phyloP scores from a whole-genome alignment of 2,888 invertebrate genomes.

The Neuroscelio doddi region DNA sequence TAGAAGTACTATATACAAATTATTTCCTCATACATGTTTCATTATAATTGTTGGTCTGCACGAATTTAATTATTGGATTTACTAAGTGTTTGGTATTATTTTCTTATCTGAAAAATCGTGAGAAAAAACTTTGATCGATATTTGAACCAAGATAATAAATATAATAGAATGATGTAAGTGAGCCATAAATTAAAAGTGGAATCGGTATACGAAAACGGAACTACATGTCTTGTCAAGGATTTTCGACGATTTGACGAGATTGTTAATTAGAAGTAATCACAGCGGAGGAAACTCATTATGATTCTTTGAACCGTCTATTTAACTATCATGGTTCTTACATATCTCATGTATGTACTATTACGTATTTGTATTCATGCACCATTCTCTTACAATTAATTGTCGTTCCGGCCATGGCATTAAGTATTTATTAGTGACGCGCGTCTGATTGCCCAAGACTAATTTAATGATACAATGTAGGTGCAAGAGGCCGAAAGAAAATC shows the following conservation, averaged over 20 bases:
- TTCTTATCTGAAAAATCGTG: slow-evolving; percentile 27
- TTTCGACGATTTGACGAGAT: slow-evolving; percentile 46
- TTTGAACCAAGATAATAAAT: background rate
- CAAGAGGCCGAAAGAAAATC: too few species aligned
- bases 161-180: slow-evolving; percentile 37
- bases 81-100: too few species aligned
- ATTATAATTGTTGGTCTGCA: too few species aligned
- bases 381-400: slow-evolving; percentile 52
- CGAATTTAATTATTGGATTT: too few species aligned
- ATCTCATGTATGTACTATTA: slow-evolving; percentile 37
- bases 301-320: slow-evolving; percentile 48
- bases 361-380: slow-evolving; percentile 45
- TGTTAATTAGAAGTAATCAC: slow-evolving; percentile 57
- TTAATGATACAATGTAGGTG: too few species aligned
- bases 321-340: slow-evolving; percentile 26
- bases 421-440: slow-evolving; percentile 53
- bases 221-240: slow-evolving; percentile 39
- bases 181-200: slow-evolving; percentile 33
- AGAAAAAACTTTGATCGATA: slow-evolving; percentile 33
- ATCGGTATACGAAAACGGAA: slow-evolving; percentile 41
- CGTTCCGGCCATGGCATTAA: slow-evolving; percentile 47
- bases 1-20: too few species aligned
- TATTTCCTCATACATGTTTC: too few species aligned
- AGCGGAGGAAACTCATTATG: slow-evolving; percentile 49
- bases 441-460: slow-evolving; percentile 61